Evolutionary conservation across 2,113 vertebrate genomes (phyloP), one percentile per base, ranked within the genome.

Genomic region (Eudyptes chrysolophus): DNA sequence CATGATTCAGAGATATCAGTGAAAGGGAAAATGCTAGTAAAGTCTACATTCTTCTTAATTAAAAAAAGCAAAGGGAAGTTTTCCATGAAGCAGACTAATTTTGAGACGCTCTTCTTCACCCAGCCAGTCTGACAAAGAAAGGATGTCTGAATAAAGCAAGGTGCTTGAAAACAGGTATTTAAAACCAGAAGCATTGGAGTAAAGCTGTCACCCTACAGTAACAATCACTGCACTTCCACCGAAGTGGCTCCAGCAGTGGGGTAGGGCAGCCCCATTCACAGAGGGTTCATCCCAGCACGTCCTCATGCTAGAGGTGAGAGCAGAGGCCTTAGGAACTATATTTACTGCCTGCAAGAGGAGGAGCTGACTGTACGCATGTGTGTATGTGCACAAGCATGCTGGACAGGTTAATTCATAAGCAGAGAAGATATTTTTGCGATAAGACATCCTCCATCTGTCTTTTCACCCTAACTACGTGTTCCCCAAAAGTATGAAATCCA

Each of bases 71-170:
- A 54, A 75, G 26, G 48, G 65, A 82, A 48, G 17, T 26, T 72
- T 77, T 51, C 48, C 55, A 17, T 3, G 58, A 25, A 48, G 85
- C 2, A 38, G 49, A 40, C 19, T 81, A 7, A 46, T 57, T 68
- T 61, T 34, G 68, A 61, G 92, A 65, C 0, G 0, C 18, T 76
- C 6, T 9, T 14, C 38, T 10, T 48, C 2, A 1, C 12, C 57
- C 72, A 68, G 85, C 7, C 66, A 32, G 60, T 27, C 78, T 55
- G 65, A 36, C n/a, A 49, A 10, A 44, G 46, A 12, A 16, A 46
- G 22, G 21, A 52, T 40, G 46, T 13, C 60, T 58, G 19, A 26
- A 29, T 15, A 46, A 55, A 80, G 34, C 20, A 4, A 40, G 29
- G 49, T 44, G 54, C 77, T 64, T 17, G 34, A 55, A 62, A 92